Evolutionary conservation across 2,797 vertebrate genomes (phyloP).

Genomic region (Taenioides sp.): DNA sequence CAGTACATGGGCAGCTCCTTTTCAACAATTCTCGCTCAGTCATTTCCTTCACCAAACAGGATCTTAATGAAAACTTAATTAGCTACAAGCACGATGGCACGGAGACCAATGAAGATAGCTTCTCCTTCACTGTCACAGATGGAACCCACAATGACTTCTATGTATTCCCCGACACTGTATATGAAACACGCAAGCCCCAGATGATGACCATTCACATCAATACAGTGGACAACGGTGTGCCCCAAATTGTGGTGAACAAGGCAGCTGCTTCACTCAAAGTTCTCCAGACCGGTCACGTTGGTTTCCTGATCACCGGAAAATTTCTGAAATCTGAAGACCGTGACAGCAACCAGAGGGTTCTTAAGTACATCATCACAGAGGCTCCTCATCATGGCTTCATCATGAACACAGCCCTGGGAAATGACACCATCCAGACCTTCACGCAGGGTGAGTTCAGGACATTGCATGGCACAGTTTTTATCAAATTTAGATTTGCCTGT

Average conservation of each 20-base stretch:
- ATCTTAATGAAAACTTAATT: slow-evolving; percentile 86
- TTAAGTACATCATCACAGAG: slow-evolving; percentile 81
- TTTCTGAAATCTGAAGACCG: slow-evolving; percentile 81
- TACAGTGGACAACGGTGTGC: slow-evolving; percentile 81
- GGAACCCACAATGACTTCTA: slow-evolving; percentile 84
- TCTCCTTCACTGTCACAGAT: slow-evolving; percentile 88
- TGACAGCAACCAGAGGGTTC: slow-evolving; percentile 78
- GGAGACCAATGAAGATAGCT: slow-evolving; percentile 82
- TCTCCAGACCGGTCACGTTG: slow-evolving; percentile 80
- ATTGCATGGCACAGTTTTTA: not conserved
- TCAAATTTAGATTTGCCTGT: not conserved
- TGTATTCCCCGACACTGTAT: slow-evolving; percentile 82
- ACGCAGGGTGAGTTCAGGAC: slow-evolving; percentile 80
- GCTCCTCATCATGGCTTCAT: slow-evolving; percentile 82
- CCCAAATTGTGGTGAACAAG: slow-evolving; percentile 85
- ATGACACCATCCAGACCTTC: slow-evolving; percentile 81
- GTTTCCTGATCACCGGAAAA: slow-evolving; percentile 85
- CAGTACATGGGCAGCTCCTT: slow-evolving; percentile 83
- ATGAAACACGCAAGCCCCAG: slow-evolving; percentile 83
- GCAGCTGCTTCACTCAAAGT: slow-evolving; percentile 78
- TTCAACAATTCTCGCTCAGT: slow-evolving; percentile 80
- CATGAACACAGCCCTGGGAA: slow-evolving; percentile 79
- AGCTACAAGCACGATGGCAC: slow-evolving; percentile 85
- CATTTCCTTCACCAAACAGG: slow-evolving; percentile 84
- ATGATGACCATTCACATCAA: slow-evolving; percentile 83